Evolutionary conservation across 2,888 invertebrate species (phyloP).

Genomic region (Polia nebulosa): DNA sequence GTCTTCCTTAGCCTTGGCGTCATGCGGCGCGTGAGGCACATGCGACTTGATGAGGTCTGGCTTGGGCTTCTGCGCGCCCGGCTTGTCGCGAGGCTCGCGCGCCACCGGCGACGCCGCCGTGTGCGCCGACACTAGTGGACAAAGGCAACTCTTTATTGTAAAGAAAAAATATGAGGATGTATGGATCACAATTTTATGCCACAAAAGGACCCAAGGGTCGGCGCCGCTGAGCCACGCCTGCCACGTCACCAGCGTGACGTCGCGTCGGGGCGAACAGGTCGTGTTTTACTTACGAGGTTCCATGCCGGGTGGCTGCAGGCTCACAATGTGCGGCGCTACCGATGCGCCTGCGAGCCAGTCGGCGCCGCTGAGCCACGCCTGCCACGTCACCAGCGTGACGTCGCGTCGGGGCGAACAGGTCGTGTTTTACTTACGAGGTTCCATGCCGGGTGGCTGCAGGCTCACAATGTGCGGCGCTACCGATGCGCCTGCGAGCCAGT

Average conservation of each 20-base stretch:
- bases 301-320: constrained; percentile 97
- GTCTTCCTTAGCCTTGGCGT: constrained; percentile 84
- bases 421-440: constrained; percentile 90
- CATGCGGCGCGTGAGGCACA: constrained; percentile 80
- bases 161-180: too few relatives aligned
- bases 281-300: constrained; percentile 91
- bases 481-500: constrained; percentile 95
- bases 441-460: constrained; percentile 97
- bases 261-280: not conserved
- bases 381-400: not conserved
- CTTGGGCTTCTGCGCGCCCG: constrained; percentile 78
- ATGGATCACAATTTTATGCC: too few relatives aligned
- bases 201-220: too few relatives aligned
- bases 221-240: constrained; percentile 3
- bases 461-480: constrained; percentile 92
- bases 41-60: constrained; percentile 87
- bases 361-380: constrained; percentile 88
- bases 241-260: constrained; percentile 2
- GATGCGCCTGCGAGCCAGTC: constrained; percentile 95
- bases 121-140: constrained; percentile 79
- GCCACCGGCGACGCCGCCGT: constrained; percentile 73
- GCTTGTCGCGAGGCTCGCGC: constrained; percentile 65
- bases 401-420: not conserved
- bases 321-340: constrained; percentile 92
- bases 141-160: not conserved